These are phyloP conservation scores for Lasiurus cinereus DNA, from an alignment of 2,113 vertebrate genomes.

Conservation along the genomic window DNA sequence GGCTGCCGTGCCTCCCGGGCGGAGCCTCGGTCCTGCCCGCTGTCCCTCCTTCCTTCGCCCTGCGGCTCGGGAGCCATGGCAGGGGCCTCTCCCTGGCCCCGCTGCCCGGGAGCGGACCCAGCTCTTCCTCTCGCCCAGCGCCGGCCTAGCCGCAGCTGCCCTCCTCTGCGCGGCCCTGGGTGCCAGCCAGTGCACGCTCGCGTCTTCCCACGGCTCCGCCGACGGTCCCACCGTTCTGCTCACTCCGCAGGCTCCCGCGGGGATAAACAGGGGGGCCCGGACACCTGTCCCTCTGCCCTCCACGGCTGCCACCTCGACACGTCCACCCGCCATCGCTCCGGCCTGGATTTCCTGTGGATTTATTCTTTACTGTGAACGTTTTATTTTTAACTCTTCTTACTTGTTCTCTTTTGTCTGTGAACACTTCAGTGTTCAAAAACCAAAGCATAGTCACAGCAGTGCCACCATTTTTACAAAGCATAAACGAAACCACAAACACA, in stretches of 20 bases:
- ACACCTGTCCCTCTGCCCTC: background rate
- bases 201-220: background rate
- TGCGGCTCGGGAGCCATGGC: background rate
- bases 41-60: background rate
- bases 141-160: background rate
- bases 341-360: background rate
- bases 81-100: background rate
- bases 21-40: rapidly evolving
- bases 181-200: background rate
- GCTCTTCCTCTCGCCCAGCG: background rate
- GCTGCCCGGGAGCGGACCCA: background rate
- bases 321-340: too few species aligned
- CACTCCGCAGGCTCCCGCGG: background rate
- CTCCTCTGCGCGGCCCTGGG: background rate
- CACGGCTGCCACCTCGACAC: rapidly evolving
- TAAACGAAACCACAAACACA: too few species aligned
- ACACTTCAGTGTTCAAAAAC: too few species aligned
- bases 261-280: background rate
- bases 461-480: too few species aligned
- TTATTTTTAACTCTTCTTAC: too few species aligned
- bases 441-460: too few species aligned
- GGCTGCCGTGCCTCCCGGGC: rapidly evolving
- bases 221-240: background rate
- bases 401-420: too few species aligned
- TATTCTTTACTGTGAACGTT: background rate